phyloP scores from a whole-genome alignment of 2,113 vertebrate species.

The Solenodon paradoxus region DNA sequence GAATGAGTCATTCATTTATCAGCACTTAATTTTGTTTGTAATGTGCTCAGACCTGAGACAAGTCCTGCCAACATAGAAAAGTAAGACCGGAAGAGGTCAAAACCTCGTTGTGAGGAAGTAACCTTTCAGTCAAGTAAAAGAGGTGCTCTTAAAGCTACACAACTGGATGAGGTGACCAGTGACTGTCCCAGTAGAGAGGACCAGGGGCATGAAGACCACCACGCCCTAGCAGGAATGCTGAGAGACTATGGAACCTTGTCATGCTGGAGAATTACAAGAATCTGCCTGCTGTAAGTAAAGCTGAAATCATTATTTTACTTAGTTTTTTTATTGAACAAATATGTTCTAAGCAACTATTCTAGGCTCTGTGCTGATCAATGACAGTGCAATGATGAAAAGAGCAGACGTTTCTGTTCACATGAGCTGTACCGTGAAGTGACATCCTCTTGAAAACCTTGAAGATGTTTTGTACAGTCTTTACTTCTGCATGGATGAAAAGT shows the following conservation, averaged over 20 bases:
- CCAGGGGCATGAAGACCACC: neutral
- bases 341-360: neutral
- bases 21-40: neutral
- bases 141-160: neutral
- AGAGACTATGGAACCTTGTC: neutral
- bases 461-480: neutral
- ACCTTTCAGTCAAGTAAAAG: neutral
- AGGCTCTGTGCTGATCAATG: neutral
- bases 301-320: neutral
- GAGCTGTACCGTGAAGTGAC: neutral
- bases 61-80: neutral
- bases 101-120: neutral
- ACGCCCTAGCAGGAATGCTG: neutral
- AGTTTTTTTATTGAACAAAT: neutral
- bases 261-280: neutral
- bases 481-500: slow-evolving; percentile 15
- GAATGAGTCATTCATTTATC: neutral
- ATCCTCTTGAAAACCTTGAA: neutral
- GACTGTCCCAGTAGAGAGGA: neutral
- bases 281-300: neutral
- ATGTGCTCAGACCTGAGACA: neutral
- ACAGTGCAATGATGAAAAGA: neutral
- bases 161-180: neutral
- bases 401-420: neutral
- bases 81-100: neutral